Evolutionary conservation across 64 coral and sea anemone genomes (phyloP).

Genomic region (Acropora tenuis): DNA sequence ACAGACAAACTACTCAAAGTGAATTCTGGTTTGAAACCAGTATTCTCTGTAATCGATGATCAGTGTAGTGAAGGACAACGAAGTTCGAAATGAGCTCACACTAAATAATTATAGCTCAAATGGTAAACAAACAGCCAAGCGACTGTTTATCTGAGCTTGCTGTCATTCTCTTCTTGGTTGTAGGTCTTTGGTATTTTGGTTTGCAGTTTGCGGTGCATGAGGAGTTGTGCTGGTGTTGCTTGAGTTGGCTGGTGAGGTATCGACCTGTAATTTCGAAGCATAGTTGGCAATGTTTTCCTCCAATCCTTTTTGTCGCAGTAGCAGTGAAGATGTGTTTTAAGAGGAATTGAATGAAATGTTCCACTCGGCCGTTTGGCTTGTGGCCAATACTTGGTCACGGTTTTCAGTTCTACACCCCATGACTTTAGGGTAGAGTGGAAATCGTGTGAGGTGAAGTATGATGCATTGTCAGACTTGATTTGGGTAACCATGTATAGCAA

Average conservation of each 20-base stretch:
- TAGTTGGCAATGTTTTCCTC: slow-evolving; percentile 15
- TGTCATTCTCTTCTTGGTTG: neutral
- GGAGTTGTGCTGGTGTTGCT: slow-evolving; percentile 31
- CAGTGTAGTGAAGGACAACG: no score
- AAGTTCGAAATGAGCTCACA: no score
- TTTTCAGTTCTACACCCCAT: slow-evolving; percentile 49
- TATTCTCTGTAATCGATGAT: no score
- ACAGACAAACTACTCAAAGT: no score
- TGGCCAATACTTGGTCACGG: slow-evolving; percentile 61
- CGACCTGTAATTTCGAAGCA: slow-evolving; percentile 57
- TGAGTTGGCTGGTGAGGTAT: slow-evolving; percentile 51
- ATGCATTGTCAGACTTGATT: slow-evolving; percentile 64
- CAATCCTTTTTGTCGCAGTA: slow-evolving; percentile 19
- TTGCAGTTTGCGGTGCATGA: slow-evolving; percentile 23
- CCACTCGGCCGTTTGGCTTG: slow-evolving; percentile 72
- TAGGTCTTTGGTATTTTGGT: slow-evolving; percentile 33
- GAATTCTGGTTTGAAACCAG: no score
- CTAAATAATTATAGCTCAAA: no score
- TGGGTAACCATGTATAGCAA: slow-evolving; percentile 67
- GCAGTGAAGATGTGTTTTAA: slow-evolving; percentile 41
- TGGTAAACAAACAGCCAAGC: no score
- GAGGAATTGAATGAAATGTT: slow-evolving; percentile 50
- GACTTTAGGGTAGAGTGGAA: slow-evolving; percentile 29
- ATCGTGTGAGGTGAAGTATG: slow-evolving; percentile 61
- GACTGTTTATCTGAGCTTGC: neutral